Percentiles rank a stretch among this genome's conserved stretches.
phyloP scores from a whole-genome alignment of 2,113 vertebrate species.

The Terrapene triunguis region DNA sequence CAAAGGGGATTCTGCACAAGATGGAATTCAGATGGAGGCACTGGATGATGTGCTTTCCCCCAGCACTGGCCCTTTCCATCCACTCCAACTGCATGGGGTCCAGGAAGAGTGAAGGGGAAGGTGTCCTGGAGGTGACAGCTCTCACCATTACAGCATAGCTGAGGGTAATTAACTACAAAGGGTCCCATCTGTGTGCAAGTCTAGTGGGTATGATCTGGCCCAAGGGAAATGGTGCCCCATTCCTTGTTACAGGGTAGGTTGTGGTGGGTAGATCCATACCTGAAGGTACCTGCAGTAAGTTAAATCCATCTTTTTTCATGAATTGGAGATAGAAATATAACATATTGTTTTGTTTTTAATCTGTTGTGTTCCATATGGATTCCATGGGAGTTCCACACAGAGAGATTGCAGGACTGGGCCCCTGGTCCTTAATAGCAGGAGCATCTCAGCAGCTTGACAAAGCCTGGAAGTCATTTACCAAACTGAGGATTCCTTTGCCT shows the following conservation, averaged over 20 bases:
- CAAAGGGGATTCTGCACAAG: not conserved
- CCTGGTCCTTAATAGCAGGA: not conserved
- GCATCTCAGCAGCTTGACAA: not conserved
- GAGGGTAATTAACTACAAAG: rapidly evolving
- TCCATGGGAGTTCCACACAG: not conserved
- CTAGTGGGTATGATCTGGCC: not conserved
- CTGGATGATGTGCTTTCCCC: not conserved
- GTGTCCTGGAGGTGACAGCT: rapidly evolving
- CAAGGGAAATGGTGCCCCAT: rapidly evolving
- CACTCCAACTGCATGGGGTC: not conserved
- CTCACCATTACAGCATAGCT: rapidly evolving
- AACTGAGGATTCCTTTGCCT: slow-evolving; percentile 21
- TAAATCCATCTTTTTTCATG: not conserved
- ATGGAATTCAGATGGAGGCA: rapidly evolving
- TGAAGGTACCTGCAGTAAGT: rapidly evolving
- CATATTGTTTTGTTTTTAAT: not conserved
- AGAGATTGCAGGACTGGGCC: slow-evolving; percentile 14
- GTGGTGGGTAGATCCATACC: not conserved
- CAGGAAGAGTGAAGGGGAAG: not conserved
- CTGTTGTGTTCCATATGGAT: not conserved
- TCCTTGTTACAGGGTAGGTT: not conserved
- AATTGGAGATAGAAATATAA: not conserved
- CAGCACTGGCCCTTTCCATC: rapidly evolving
- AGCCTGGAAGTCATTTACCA: slow-evolving; percentile 18
- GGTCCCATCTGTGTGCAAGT: not conserved